These are phyloP conservation scores for Pollenia labialis DNA, from an alignment of 2,888 invertebrate genomes.

Conservation along the genomic window DNA sequence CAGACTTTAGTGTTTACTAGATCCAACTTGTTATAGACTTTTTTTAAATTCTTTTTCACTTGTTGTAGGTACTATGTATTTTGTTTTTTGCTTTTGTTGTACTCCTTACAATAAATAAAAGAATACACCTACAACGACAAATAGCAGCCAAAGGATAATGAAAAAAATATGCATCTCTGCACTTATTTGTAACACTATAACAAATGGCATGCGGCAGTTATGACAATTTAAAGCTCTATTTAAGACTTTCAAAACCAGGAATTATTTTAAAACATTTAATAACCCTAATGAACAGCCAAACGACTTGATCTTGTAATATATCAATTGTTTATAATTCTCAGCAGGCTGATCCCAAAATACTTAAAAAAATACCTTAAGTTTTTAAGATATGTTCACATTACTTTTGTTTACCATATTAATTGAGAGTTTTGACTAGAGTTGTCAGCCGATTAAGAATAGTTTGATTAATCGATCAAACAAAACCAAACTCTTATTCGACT, in stretches of 20 bases:
- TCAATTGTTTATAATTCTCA: no score
- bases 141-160: conserved; percentile 64
- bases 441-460: no score
- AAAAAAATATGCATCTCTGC: conserved; percentile 63
- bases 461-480: no score
- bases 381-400: no score
- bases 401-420: no score
- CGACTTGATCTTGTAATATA: no score
- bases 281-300: no score
- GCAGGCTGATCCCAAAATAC: no score
- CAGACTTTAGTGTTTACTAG: conserved; percentile 61
- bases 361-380: no score
- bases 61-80: conserved; percentile 16
- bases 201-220: background rate
- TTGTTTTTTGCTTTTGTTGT: conserved; percentile 15
- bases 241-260: no score
- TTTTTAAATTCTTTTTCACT: conserved; percentile 30
- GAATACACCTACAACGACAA: conserved; percentile 51
- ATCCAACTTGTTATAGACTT: conserved; percentile 56
- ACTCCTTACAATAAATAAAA: conserved; percentile 56
- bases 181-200: conserved; percentile 33
- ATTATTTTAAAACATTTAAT: background rate
- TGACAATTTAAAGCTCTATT: background rate
- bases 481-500: no score
- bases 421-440: no score